Evolutionary conservation across 2,113 vertebrate genomes (phyloP).

Genomic region (Chamaea fasciata): DNA sequence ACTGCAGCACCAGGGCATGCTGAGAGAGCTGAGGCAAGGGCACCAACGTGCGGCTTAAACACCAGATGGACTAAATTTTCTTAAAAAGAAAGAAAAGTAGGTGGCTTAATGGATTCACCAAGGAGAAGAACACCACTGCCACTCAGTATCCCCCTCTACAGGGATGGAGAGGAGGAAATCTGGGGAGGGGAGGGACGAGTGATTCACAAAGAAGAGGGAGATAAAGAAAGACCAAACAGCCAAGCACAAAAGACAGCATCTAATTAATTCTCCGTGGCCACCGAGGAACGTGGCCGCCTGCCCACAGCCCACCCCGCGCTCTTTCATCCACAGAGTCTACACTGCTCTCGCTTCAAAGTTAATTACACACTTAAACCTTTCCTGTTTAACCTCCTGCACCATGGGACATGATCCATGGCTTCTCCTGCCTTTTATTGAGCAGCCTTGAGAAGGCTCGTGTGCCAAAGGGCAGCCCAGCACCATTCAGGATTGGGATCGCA

Average conservation of each 20-base stretch:
- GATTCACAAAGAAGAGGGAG: not conserved
- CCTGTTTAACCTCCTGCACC: conserved; percentile 41
- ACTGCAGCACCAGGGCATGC: not conserved
- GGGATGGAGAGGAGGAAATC: not conserved
- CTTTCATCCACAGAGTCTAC: not conserved
- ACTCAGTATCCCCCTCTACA: not conserved
- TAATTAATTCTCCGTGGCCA: conserved; percentile 24
- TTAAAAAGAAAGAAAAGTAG: too few species aligned
- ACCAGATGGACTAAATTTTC: not conserved
- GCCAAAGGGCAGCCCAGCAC: not conserved
- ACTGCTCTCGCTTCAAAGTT: not conserved
- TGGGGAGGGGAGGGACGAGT: not conserved
- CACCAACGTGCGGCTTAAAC: not conserved
- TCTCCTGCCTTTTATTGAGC: not conserved
- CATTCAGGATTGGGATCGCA: not conserved
- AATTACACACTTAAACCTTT: conserved; percentile 41
- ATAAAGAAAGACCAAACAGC: not conserved
- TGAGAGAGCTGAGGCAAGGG: not conserved
- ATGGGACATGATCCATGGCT: not conserved
- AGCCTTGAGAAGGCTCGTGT: not conserved
- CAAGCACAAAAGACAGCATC: not conserved
- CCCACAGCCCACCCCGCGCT: not conserved
- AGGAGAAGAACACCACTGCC: not conserved
- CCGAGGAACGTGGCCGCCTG: not conserved
- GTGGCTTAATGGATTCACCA: not conserved